These are phyloP conservation scores for Scomber scombrus DNA, from an alignment of 2,113 vertebrate genomes.

Conservation along the genomic window DNA sequence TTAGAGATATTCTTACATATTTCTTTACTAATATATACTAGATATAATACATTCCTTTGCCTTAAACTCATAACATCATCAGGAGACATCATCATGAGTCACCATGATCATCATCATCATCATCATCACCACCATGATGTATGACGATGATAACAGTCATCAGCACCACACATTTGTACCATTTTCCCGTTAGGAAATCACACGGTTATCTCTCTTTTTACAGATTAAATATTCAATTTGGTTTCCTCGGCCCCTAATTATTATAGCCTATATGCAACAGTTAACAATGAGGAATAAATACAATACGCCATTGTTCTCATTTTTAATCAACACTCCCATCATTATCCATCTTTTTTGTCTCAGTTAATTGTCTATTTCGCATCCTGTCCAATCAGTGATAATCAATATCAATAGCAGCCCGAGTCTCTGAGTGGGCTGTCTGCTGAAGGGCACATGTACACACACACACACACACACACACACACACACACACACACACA, in stretches of 20 bases:
- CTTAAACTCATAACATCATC: conserved; percentile 10
- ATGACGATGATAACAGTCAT: background rate
- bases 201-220: no score
- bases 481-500: conserved; percentile 55
- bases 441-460: conserved; percentile 50
- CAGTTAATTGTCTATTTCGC: background rate
- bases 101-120: background rate
- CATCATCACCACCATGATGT: no score
- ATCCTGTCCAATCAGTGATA: conserved; percentile 4
- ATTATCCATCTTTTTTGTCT: background rate
- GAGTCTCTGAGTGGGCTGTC: conserved; percentile 56
- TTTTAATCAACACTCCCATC: conserved; percentile 5
- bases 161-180: background rate
- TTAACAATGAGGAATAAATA: background rate
- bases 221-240: background rate
- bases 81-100: conserved; percentile 18
- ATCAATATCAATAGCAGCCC: conserved; percentile 39
- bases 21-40: background rate
- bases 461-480: conserved; percentile 45
- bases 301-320: conserved; percentile 2
- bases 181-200: no score
- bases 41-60: background rate
- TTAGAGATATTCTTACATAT: background rate
- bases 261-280: no score
- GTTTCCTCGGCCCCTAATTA: background rate